Percentiles rank a stretch among this genome's conserved stretches.
Conservation (phyloP, 2,113 vertebrate species). For the Odocoileus hemionus region DNA sequence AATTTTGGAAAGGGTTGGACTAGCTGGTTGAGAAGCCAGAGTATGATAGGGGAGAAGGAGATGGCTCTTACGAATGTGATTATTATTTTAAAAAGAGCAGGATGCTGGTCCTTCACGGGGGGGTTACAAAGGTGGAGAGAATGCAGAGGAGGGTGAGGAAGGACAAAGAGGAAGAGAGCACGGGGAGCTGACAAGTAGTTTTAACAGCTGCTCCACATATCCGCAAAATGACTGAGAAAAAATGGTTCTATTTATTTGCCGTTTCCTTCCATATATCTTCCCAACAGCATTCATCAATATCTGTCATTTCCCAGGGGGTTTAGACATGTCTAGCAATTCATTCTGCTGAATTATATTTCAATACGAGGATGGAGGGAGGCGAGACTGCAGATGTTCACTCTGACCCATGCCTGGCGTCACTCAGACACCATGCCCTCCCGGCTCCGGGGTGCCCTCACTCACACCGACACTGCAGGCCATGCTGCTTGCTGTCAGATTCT, state of each 20-base stretch:
- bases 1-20: background rate
- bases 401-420: background rate
- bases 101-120: background rate
- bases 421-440: background rate
- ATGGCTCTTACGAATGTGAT: background rate
- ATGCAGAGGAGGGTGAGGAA: background rate
- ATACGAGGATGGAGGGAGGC: constrained; percentile 12
- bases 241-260: constrained; percentile 68
- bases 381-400: constrained; percentile 43
- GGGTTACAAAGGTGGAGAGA: background rate
- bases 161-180: background rate
- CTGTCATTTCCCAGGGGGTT: constrained; percentile 73
- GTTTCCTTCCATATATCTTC: constrained; percentile 76
- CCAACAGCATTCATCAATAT: constrained; percentile 74
- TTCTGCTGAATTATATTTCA: constrained; percentile 69
- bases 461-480: background rate
- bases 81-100: background rate
- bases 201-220: constrained; percentile 48
- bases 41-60: background rate
- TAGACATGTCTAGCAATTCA: constrained; percentile 57
- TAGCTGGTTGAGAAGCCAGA: background rate
- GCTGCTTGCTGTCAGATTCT: background rate
- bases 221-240: constrained; percentile 49
- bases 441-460: background rate
- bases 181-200: background rate